Conservation (phyloP, 2,888 invertebrate genomes). For the Orgyia antiqua region DNA sequence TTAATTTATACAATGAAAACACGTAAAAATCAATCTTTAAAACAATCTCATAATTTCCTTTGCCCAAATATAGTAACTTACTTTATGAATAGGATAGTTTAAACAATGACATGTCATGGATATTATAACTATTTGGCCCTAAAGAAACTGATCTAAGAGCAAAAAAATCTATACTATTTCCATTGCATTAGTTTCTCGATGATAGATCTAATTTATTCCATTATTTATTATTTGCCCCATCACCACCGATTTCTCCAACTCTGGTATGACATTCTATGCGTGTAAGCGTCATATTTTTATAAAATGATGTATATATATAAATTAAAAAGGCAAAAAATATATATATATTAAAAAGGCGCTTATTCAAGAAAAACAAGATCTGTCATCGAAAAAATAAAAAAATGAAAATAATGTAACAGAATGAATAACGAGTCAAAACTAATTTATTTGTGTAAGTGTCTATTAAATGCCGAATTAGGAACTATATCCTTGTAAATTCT, state of each 20-base stretch:
- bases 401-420: too few species aligned
- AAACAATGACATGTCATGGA: conserved; percentile 72
- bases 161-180: conserved; percentile 53
- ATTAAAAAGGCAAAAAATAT: too few species aligned
- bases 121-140: conserved; percentile 72
- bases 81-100: conserved; percentile 25
- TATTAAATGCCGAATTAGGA: conserved; percentile 46
- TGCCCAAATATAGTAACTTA: conserved; percentile 28
- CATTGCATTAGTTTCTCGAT: too few species aligned
- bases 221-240: too few species aligned
- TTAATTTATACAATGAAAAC: conserved; percentile 31
- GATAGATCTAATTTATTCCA: too few species aligned
- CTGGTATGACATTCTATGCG: too few species aligned
- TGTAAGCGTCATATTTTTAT: too few species aligned
- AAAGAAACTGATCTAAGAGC: conserved; percentile 60
- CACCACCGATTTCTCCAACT: too few species aligned
- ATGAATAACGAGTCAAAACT: conserved; percentile 26
- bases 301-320: too few species aligned
- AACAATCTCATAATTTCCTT: conserved; percentile 34
- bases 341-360: too few species aligned
- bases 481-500: conserved; percentile 28
- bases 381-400: too few species aligned
- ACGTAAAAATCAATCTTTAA: conserved; percentile 32
- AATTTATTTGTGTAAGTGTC: conserved; percentile 23
- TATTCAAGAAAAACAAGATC: too few species aligned